Evolutionary conservation across 1,140 invertebrate species (phyloP), one percentile per base, ranked within the genome.

Genomic region (Trachymyrmex cornetzi): DNA sequence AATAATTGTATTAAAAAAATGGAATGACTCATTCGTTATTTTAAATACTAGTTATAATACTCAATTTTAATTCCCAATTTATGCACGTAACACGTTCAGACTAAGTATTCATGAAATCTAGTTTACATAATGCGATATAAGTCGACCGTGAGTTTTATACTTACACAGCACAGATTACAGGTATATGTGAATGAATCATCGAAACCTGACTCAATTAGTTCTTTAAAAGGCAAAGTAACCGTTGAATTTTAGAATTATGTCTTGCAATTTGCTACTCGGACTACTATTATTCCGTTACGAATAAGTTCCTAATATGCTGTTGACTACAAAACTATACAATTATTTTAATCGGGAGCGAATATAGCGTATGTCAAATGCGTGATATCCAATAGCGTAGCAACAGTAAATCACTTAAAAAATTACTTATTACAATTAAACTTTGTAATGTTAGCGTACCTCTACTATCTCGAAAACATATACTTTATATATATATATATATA

Each of bases 131-230:
- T 27, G 48, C 9, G 30, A 63, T 50, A 63, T 50, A 61, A 27
- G 55, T 77, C 44, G 79, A 22, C n/a, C 30, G 2, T 50, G 61
- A 84, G 34, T 12, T 75, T 79, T 80, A 50, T 69, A 12, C 22
- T 57, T 48, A 12, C 14, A 19, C 24, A 44, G 24, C 66, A 44
- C 38, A 24, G 50, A 44, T 67, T 16, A 87, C 61, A 84, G 53
- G 71, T 90, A 67, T 82, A 34, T 19, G 55, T 63, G 81, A 90
- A 81, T 88, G 89, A 90, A 63, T 90, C 89, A 90, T 80, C 87
- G 88, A 90, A 80, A 55, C 30, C 81, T 77, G 81, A 72, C 16
- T 69, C 75, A 67, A 82, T 84, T 88, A 55, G 86, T 67, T 90
- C 86, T 88, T 77, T 74, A 79, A 86, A 79, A 38, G 59, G 59